phyloP scores from a whole-genome alignment of 1,140 invertebrate genomes.

The Drosophila quadrilineata region DNA sequence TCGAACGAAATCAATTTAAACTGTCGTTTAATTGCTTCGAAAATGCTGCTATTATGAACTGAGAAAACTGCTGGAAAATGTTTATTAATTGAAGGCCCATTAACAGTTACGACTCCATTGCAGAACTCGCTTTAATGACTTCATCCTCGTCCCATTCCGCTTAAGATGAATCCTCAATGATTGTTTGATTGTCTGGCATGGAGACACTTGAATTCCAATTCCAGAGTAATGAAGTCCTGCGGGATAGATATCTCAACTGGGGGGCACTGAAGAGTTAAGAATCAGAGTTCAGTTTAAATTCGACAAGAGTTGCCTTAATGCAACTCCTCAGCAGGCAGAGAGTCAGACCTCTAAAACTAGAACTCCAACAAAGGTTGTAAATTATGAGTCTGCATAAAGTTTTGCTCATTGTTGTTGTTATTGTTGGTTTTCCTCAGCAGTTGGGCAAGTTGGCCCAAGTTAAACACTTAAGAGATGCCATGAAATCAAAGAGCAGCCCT shows the following conservation, averaged over 20 bases:
- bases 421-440: neutral
- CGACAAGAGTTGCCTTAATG: constrained; percentile 21
- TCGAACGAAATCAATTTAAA: no score
- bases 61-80: no score
- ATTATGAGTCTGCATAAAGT: constrained; percentile 58
- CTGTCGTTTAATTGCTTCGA: no score
- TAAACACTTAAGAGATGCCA: constrained; percentile 65
- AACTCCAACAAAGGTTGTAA: constrained; percentile 24
- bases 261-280: neutral
- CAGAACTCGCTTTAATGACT: constrained; percentile 9
- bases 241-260: neutral
- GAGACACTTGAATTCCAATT: constrained; percentile 12
- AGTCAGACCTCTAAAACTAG: neutral
- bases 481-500: constrained; percentile 57
- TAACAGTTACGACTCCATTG: constrained; percentile 17
- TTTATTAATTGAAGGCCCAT: neutral
- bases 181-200: constrained; percentile 9
- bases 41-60: no score
- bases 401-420: neutral
- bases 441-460: constrained; percentile 41
- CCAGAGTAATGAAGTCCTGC: constrained; percentile 15
- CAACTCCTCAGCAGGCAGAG: constrained; percentile 31
- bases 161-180: neutral
- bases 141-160: constrained; percentile 3
- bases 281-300: neutral